Evolutionary conservation across 1,140 invertebrate genomes (phyloP), one percentile per base, ranked within the genome.

Genomic region (Pinna nobilis): DNA sequence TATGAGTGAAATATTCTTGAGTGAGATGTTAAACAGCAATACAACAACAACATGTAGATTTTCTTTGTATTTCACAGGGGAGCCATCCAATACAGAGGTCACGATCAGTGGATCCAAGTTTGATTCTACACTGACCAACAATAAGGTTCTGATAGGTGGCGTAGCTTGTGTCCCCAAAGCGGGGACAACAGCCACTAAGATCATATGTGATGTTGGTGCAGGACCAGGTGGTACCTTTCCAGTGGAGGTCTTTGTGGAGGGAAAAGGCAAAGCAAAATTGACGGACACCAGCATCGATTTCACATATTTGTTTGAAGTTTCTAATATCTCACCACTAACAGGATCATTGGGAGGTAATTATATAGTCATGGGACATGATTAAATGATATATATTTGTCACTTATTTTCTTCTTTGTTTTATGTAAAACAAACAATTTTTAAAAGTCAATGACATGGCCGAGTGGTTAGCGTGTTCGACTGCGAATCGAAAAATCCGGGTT

Each of bases 101-200:
- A n/a, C n/a, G n/a, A 74, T 86, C 15, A 70, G 25, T 60, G 84
- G 84, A 15, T 65, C 66, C 23, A 35, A 39, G 28, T 74, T 74
- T 64, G 47, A 37, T 41, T 39, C 37, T 5, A 25, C 55, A 11
- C 11, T 39, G 25, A 13, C 9, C 25, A 64, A 71, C 13, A 50
- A 72, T 2, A 41, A 23, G 28, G 68, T 84, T 20, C 23, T 18
- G 25, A 69, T 82, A n/a, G 79, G 74, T 18, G 51, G 61, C 3
- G 69, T 51, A 28, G 13, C 25, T 30, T 84, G 82, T 63, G 15
- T 39, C 13, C 37, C 59, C 11, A 65, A 49, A 11, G 23, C 3
- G 15, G 39, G 75, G 11, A 49, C 47, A 50, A 37, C 44, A 47
- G 61, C 53, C 20, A 28, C 74, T 11, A 7, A 20, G 23, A 44